Evolutionary conservation across 2,888 invertebrate genomes (phyloP).

Genomic region (Acanthococcus lagerstroemiae): DNA sequence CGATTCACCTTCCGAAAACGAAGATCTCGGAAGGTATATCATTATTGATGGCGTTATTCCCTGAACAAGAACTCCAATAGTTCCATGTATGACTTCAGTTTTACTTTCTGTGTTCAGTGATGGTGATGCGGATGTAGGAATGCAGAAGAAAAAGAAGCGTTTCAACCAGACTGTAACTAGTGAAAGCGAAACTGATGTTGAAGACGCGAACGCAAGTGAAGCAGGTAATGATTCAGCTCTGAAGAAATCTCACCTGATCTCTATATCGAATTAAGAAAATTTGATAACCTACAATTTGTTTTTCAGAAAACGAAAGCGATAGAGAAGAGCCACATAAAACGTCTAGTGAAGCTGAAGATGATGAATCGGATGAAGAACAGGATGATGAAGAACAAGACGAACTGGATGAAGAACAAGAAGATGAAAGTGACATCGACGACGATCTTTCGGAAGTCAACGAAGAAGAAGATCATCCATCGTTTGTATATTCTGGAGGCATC

Average conservation of each 20-base stretch:
- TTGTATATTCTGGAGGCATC: conserved; percentile 2
- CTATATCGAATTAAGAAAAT: too few species aligned
- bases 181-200: background rate
- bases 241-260: too few species aligned
- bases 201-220: conserved; percentile 14
- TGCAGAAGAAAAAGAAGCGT: too few species aligned
- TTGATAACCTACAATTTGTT: too few species aligned
- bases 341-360: background rate
- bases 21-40: background rate
- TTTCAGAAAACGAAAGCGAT: background rate
- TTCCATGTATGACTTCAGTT: too few species aligned
- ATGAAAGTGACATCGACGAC: conserved; percentile 21
- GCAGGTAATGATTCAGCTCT: too few species aligned
- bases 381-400: conserved; percentile 34
- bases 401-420: conserved; percentile 39
- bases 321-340: background rate
- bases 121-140: too few species aligned
- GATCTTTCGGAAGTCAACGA: conserved; percentile 23
- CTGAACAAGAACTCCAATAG: too few species aligned
- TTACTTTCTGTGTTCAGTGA: too few species aligned
- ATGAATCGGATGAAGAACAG: conserved; percentile 9
- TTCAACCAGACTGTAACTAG: too few species aligned
- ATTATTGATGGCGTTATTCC: too few species aligned
- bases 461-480: conserved; percentile 2
- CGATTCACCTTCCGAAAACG: conserved; percentile 6